These are phyloP conservation scores for Syrmaticus mikado DNA, from an alignment of 2,113 vertebrate genomes.

Conservation along the genomic window DNA sequence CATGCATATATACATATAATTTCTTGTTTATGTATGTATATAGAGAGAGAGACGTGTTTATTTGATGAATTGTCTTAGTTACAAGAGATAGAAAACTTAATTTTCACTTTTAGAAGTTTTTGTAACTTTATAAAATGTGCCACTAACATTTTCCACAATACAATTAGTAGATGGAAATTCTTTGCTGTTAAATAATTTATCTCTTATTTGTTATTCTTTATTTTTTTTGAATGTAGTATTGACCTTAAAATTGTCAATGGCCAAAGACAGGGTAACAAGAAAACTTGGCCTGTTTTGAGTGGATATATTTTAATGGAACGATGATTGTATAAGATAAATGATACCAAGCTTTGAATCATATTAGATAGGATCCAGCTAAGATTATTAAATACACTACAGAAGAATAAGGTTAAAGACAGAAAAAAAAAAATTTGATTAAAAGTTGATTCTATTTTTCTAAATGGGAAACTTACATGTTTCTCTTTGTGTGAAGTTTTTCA, in stretches of 20 bases:
- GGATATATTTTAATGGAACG: background rate
- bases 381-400: background rate
- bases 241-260: background rate
- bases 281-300: background rate
- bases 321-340: background rate
- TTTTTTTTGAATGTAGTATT: background rate
- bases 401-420: background rate
- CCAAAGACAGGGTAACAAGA: background rate
- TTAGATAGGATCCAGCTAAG: background rate
- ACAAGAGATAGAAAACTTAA: background rate
- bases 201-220: background rate
- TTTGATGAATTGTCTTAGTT: background rate
- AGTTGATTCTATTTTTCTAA: background rate
- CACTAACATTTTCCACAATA: background rate
- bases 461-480: accelerated
- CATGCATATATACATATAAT: accelerated
- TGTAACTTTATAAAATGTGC: background rate
- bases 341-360: background rate
- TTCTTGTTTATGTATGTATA: background rate
- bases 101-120: background rate
- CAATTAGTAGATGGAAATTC: accelerated
- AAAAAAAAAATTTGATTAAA: background rate
- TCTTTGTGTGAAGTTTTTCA: background rate
- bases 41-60: background rate
- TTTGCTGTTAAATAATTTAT: background rate